A percentile compares a stretch with the other conserved stretches of the same genome.
These are phyloP conservation scores for Andrena fulva DNA, from an alignment of 2,888 invertebrate genomes.

Conservation along the genomic window DNA sequence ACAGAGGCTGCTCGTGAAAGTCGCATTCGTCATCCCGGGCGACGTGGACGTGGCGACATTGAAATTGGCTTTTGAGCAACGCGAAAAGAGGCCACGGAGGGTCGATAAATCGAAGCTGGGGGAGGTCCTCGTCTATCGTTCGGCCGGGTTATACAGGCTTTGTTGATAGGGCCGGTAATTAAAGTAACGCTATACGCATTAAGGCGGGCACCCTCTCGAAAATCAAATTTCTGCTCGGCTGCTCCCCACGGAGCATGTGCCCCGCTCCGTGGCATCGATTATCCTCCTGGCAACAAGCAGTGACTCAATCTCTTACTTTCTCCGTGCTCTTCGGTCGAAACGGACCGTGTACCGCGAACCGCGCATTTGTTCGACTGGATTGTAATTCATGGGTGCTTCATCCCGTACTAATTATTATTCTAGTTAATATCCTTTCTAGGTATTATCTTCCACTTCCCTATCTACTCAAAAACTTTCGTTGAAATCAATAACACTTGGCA, in stretches of 20 bases:
- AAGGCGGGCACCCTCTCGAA: not conserved
- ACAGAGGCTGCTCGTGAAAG: not conserved
- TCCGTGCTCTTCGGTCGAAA: not conserved
- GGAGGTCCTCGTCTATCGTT: slow-evolving; percentile 29
- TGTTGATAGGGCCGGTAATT: slow-evolving; percentile 45
- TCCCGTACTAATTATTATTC: not conserved
- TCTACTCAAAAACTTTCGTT: no score
- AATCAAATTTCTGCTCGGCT: slow-evolving; percentile 5
- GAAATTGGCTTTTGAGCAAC: slow-evolving; percentile 52
- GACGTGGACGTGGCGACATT: slow-evolving; percentile 48
- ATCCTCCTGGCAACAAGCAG: slow-evolving; percentile 22
- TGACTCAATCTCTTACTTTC: slow-evolving; percentile 49
- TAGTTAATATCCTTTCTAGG: no score
- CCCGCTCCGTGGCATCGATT: slow-evolving; percentile 20
- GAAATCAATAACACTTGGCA: no score
- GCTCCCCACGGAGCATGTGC: not conserved
- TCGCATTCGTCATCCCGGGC: slow-evolving; percentile 13
- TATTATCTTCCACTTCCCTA: no score
- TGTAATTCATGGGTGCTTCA: not conserved
- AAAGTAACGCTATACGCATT: slow-evolving; percentile 22
- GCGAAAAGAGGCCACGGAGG: slow-evolving; percentile 45
- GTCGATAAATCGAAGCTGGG: slow-evolving; percentile 66
- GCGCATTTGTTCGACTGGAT: not conserved
- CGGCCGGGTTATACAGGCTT: not conserved
- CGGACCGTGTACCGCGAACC: slow-evolving; percentile 2